Conservation (phyloP, 2,797 vertebrate species). For the Enoplosus armatus region DNA sequence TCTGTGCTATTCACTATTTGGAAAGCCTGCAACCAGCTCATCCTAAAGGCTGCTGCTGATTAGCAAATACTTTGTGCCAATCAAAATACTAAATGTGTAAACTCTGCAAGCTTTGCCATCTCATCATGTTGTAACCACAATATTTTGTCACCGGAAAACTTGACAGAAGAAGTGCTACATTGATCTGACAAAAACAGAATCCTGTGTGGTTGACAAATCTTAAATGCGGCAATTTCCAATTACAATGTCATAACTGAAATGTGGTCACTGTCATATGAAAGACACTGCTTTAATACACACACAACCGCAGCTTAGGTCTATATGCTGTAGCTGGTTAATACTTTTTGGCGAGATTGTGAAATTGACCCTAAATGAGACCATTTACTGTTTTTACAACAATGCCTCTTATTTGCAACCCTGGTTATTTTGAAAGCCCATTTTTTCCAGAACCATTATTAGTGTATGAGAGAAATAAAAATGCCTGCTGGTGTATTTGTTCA, state of each 20-base stretch:
- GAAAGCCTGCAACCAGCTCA: background rate
- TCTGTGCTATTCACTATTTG: background rate
- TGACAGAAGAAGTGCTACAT: background rate
- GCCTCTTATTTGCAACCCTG: constrained; percentile 32
- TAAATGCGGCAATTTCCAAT: constrained; percentile 6
- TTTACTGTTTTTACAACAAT: constrained; percentile 52
- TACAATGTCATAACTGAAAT: constrained; percentile 15
- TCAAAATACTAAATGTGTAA: constrained; percentile 20
- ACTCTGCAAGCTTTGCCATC: background rate
- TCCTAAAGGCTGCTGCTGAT: constrained; percentile 14
- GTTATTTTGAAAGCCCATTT: constrained; percentile 51
- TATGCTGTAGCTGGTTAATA: background rate
- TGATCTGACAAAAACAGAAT: constrained; percentile 1
- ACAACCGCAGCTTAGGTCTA: background rate
- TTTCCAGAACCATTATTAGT: constrained; percentile 36
- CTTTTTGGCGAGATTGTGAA: constrained; percentile 35
- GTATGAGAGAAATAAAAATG: constrained; percentile 37
- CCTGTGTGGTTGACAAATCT: constrained; percentile 5
- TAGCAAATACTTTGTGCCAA: background rate
- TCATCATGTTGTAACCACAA: background rate
- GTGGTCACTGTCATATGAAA: constrained; percentile 1
- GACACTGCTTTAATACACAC: background rate
- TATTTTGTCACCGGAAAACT: background rate
- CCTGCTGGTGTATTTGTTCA: constrained; percentile 54
- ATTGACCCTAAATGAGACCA: constrained; percentile 39